These are phyloP conservation scores for Neoitamus cyanurus DNA, from an alignment of 2,888 invertebrate species.

Conservation along the genomic window DNA sequence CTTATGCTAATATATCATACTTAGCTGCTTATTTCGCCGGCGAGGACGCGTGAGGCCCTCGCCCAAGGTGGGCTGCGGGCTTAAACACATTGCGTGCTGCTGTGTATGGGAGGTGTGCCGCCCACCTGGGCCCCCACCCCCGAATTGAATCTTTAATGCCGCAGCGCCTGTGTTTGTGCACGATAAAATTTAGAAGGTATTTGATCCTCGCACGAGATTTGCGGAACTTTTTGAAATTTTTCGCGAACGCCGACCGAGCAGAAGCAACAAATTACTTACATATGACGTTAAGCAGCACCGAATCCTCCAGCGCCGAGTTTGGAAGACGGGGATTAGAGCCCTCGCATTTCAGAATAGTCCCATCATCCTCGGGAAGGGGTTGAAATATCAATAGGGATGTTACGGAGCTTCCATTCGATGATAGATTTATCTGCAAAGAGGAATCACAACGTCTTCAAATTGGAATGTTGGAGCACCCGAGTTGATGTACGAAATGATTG, in stretches of 20 bases:
- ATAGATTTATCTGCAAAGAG: constrained; percentile 70
- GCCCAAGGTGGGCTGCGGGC: not conserved
- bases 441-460: constrained; percentile 45
- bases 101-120: not conserved
- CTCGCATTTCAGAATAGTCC: constrained; percentile 83
- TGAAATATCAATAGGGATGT: constrained; percentile 82
- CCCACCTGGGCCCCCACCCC: not conserved
- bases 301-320: constrained; percentile 82
- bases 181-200: constrained; percentile 32
- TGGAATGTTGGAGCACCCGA: not conserved
- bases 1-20: constrained; percentile 56
- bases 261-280: constrained; percentile 75
- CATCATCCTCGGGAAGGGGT: constrained; percentile 87
- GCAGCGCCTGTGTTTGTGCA: constrained; percentile 8
- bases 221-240: constrained; percentile 22
- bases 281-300: constrained; percentile 84
- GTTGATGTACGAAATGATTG: not conserved
- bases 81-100: constrained; percentile 12
- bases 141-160: not conserved
- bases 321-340: constrained; percentile 85
- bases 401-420: constrained; percentile 78
- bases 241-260: not conserved
- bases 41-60: constrained; percentile 28
- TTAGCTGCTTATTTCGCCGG: constrained; percentile 49
- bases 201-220: constrained; percentile 22